Conservation (phyloP, 2,113 vertebrate genomes). For the Lepus timidus region DNA sequence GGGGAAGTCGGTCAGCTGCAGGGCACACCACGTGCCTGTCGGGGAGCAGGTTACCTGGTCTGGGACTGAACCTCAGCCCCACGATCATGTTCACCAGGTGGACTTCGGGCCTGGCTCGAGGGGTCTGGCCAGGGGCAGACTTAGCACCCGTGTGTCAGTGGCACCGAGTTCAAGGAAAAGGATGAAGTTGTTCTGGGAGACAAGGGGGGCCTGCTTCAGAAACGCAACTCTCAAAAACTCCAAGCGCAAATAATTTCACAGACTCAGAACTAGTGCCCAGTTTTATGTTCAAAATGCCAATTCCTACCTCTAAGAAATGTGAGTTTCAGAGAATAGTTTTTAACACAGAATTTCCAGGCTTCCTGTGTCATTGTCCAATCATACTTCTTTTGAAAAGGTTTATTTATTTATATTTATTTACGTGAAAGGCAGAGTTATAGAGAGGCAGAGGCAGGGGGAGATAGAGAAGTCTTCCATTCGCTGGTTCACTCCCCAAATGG, state of each 20-base stretch:
- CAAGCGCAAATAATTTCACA: background rate
- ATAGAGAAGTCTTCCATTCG: no score
- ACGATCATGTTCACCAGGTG: background rate
- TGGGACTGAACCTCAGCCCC: background rate
- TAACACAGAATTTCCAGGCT: background rate
- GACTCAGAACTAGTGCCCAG: background rate
- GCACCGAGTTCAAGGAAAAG: background rate
- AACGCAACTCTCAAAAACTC: background rate
- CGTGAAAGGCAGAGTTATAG: no score
- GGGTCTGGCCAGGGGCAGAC: background rate
- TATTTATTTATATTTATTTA: no score
- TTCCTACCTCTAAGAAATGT: background rate
- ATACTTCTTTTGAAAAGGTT: no score
- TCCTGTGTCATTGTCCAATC: background rate
- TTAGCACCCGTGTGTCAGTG: background rate
- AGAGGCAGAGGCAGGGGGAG: no score
- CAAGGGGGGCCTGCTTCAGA: background rate
- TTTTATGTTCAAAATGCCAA: conserved; percentile 65
- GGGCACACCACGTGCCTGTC: background rate
- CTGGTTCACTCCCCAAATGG: no score
- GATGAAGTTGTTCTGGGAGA: background rate
- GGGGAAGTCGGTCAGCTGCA: background rate
- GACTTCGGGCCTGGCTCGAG: background rate
- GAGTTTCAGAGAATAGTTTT: conserved; percentile 2
- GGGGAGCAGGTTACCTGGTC: background rate